Evolutionary conservation across 2,113 vertebrate genomes (phyloP), one percentile per base, ranked within the genome.

Genomic region (Echinops telfairi): DNA sequence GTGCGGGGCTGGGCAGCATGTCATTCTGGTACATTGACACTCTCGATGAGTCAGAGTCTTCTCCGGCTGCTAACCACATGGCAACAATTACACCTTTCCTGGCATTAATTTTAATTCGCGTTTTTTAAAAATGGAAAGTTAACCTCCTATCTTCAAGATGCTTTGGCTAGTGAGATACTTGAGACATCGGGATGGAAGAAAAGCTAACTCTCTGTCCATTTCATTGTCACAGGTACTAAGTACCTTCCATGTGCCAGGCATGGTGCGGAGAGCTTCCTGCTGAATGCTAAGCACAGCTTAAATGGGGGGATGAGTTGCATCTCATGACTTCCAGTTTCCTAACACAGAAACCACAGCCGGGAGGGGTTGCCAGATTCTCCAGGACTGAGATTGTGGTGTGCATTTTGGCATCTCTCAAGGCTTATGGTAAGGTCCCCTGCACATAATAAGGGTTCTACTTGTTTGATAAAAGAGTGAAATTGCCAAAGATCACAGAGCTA

Each of bases 101-200:
- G 10, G 6, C 29, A 68, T 14, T 68, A 6, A 1, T 82, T 79
- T 33, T 31, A 90, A 92, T 47, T 43, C 29, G 36, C 78, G 31
- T 31, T 19, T 58, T 94, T 93, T 88, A 85, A 71, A 62, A 53
- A 14, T 53, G 47, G 7, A 64, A 93, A 89, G 47, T 58, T 77
- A 89, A 23, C 22, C 38, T 78, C 47, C 31, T 57, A 1, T 68
- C 73, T 79, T 33, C 17, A 85, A 58, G 33, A 38, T 7, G 29
- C 3, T 47, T 82, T 47, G 58, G 81, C 66, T 90, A n/a, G 27
- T 1, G 1, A 85, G 47, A 73, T 33, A 23, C 31, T n/a, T 9
- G 1, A 1, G 19, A 77, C 19, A 6, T 1, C 25, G 64, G 27
- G 20, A 57, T 20, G 20, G 19, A 40, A 53, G 33, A 53, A 73